A percentile compares a stretch with the other conserved stretches of the same genome.
phyloP scores from a whole-genome alignment of 1,140 invertebrate species.

The Coelopa frigida region DNA sequence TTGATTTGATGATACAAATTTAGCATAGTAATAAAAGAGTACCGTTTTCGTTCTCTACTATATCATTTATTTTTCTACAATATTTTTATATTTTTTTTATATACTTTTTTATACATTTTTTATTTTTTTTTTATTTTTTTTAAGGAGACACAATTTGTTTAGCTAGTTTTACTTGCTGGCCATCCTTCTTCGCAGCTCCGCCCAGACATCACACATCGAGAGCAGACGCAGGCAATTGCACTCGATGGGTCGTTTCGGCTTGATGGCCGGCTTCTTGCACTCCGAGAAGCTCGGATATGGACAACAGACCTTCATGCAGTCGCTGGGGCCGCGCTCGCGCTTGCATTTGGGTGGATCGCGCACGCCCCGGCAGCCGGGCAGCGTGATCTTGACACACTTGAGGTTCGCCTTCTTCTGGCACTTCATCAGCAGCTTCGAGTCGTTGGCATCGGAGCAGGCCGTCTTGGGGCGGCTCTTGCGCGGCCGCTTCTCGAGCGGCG shows the following conservation, averaged over 20 bases:
- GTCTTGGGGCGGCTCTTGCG: constrained; percentile 1
- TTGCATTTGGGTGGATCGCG: constrained; percentile 5
- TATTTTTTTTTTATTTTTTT: too few relatives aligned
- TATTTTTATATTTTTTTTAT: too few relatives aligned
- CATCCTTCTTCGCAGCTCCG: constrained; percentile 7
- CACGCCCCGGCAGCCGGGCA: constrained; percentile 6
- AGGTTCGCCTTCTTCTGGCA: background rate
- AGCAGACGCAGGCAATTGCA: constrained; percentile 10
- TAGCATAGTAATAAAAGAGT: too few relatives aligned
- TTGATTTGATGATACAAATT: too few relatives aligned
- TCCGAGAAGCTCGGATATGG: constrained; percentile 14
- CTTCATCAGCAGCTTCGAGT: background rate
- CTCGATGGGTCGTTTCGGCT: constrained; percentile 2
- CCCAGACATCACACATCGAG: constrained; percentile 9
- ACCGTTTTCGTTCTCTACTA: too few relatives aligned
- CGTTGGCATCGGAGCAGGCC: background rate
- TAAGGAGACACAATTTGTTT: too few relatives aligned
- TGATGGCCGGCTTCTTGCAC: background rate
- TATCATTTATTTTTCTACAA: too few relatives aligned
- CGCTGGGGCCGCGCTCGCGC: background rate
- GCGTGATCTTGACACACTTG: constrained; percentile 7
- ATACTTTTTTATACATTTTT: too few relatives aligned
- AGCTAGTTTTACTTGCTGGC: too few relatives aligned
- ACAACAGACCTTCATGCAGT: constrained; percentile 8
- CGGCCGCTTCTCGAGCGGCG: constrained; percentile 13